These are phyloP conservation scores for Oceanodroma tethys DNA, from an alignment of 2,113 vertebrate genomes.

Conservation along the genomic window DNA sequence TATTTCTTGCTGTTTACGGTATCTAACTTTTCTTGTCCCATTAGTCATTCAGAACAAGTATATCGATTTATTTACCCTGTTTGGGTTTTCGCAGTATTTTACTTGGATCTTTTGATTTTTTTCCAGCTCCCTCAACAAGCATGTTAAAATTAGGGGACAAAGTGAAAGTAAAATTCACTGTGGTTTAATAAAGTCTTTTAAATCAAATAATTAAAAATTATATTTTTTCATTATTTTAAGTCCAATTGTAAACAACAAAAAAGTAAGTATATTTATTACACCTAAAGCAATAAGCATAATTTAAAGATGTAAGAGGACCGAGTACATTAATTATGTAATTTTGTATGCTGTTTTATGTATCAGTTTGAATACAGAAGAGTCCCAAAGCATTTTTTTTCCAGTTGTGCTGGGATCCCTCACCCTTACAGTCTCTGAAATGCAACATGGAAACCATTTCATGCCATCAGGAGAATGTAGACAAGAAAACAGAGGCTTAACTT, in stretches of 20 bases:
- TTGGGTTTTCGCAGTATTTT: not conserved
- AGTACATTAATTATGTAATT: not conserved
- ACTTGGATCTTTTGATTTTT: not conserved
- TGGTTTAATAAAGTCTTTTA: not conserved
- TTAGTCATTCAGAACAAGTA: not conserved
- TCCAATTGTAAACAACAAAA: not conserved
- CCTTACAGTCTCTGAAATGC: not conserved
- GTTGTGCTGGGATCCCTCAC: not conserved
- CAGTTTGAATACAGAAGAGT: not conserved
- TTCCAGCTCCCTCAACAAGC: fast-evolving
- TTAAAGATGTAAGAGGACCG: fast-evolving
- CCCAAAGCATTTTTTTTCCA: not conserved
- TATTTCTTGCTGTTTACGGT: not conserved
- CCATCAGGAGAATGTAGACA: not conserved
- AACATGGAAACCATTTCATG: not conserved
- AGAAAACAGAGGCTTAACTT: not conserved
- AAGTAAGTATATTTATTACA: not conserved
- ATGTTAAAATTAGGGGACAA: not conserved
- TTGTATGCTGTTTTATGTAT: not conserved
- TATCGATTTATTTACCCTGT: not conserved
- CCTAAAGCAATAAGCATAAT: not conserved
- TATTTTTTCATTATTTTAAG: not conserved
- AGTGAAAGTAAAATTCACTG: not conserved
- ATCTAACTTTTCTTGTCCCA: not conserved
- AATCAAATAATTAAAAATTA: not conserved